Evolutionary conservation across 2,888 invertebrate species (phyloP).

Genomic region (Ormyrus pomaceus): DNA sequence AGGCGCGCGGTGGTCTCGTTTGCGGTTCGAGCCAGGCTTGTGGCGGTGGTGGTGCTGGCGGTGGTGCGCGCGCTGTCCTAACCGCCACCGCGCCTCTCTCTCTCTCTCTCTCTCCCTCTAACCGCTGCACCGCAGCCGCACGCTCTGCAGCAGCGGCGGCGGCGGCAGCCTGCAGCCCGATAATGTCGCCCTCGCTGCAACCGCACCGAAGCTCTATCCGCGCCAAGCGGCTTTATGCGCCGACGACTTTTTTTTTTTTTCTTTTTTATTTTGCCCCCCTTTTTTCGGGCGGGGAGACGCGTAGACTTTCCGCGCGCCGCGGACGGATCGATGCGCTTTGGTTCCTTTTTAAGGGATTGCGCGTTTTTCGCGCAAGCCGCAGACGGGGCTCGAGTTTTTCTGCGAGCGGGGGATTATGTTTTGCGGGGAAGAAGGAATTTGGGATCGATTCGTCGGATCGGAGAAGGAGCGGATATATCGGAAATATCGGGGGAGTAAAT

Average conservation of each 20-base stretch:
- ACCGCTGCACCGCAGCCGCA: conserved; percentile 71
- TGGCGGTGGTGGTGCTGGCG: conserved; percentile 59
- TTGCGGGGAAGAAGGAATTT: too few species aligned
- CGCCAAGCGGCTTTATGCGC: background rate
- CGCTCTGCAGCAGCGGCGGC: conserved; percentile 66
- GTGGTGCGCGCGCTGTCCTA: conserved; percentile 64
- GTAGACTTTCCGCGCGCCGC: too few species aligned
- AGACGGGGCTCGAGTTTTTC: background rate
- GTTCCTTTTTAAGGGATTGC: too few species aligned
- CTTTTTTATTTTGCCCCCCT: too few species aligned
- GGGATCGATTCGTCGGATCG: too few species aligned
- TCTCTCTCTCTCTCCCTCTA: conserved; percentile 54
- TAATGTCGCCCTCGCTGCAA: conserved; percentile 69
- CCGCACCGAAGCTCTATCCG: conserved; percentile 23
- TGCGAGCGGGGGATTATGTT: too few species aligned
- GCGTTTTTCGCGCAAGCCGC: background rate
- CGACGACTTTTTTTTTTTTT: too few species aligned
- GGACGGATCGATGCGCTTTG: too few species aligned
- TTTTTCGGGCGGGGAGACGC: too few species aligned
- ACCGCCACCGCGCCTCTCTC: conserved; percentile 63
- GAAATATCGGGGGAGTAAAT: too few species aligned
- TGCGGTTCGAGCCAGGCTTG: conserved; percentile 76
- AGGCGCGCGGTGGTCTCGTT: conserved; percentile 73
- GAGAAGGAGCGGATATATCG: too few species aligned
- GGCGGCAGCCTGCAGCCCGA: conserved; percentile 67